Percentiles rank a stretch among this genome's conserved stretches.
Conservation (phyloP, 1,140 invertebrate genomes). For the Diabrotica undecimpunctata region DNA sequence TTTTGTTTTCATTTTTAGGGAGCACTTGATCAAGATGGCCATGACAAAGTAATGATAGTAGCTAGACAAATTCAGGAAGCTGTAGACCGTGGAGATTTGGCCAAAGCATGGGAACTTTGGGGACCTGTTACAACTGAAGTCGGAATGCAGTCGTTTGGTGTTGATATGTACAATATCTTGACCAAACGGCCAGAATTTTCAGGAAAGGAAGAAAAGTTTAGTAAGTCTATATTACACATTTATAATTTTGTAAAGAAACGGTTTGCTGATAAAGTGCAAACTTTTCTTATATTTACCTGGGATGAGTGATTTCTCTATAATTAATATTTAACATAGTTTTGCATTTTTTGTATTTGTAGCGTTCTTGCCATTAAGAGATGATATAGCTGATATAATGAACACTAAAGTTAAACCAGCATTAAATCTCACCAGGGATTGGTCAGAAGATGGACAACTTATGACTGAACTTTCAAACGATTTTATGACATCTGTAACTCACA, state of each 20-base stretch:
- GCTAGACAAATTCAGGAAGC: slow-evolving; percentile 53
- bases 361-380: too few species aligned
- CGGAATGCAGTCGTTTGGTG: too few species aligned
- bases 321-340: too few species aligned
- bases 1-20: slow-evolving; percentile 46
- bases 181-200: too few species aligned
- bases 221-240: too few species aligned
- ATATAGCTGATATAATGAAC: neutral
- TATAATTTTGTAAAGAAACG: too few species aligned
- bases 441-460: neutral
- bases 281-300: too few species aligned
- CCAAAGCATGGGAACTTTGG: slow-evolving; percentile 63
- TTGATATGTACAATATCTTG: too few species aligned
- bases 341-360: too few species aligned
- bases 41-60: slow-evolving; percentile 50
- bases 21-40: slow-evolving; percentile 59
- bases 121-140: slow-evolving; percentile 59
- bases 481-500: slow-evolving; percentile 76
- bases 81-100: slow-evolving; percentile 55
- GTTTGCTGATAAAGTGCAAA: too few species aligned
- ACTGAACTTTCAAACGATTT: slow-evolving; percentile 62
- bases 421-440: neutral
- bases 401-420: neutral
- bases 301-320: too few species aligned
- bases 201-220: too few species aligned